Evolutionary conservation across 2,113 vertebrate species (phyloP).

Genomic region (Callospermophilus lateralis): DNA sequence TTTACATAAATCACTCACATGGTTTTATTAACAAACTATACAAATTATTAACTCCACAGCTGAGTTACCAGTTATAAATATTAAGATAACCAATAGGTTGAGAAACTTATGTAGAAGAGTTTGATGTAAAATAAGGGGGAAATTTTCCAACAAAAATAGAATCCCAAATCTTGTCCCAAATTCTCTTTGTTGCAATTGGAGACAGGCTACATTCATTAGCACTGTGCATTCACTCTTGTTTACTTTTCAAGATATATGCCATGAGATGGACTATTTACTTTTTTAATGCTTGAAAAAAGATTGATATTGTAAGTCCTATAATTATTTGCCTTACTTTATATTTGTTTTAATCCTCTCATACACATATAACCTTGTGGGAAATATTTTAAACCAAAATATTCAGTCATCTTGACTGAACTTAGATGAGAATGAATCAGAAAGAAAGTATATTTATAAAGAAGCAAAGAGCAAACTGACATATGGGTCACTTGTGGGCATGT

Average conservation of each 20-base stretch:
- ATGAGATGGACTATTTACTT: not conserved
- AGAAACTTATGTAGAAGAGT: slow-evolving; percentile 9
- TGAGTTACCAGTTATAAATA: not conserved
- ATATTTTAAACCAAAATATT: slow-evolving; percentile 34
- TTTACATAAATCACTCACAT: not conserved
- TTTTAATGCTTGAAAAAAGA: slow-evolving; percentile 19
- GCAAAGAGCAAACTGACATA: not conserved
- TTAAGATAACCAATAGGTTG: not conserved
- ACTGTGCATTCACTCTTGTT: not conserved
- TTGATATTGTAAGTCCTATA: not conserved
- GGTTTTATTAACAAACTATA: slow-evolving; percentile 1
- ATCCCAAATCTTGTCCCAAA: not conserved
- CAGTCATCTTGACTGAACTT: not conserved
- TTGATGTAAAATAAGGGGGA: not conserved
- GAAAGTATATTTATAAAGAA: not conserved
- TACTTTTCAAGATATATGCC: not conserved
- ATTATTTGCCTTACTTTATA: not conserved
- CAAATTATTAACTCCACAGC: not conserved
- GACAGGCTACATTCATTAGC: not conserved
- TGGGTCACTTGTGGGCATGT: not conserved
- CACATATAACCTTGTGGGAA: not conserved
- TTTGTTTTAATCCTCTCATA: not conserved
- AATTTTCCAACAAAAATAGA: not conserved
- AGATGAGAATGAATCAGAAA: not conserved
- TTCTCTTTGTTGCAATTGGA: not conserved